A percentile compares a stretch with the other conserved stretches of the same genome.
Conservation (phyloP, 2,888 invertebrate genomes). For the Chalcosyrphus nemorum region DNA sequence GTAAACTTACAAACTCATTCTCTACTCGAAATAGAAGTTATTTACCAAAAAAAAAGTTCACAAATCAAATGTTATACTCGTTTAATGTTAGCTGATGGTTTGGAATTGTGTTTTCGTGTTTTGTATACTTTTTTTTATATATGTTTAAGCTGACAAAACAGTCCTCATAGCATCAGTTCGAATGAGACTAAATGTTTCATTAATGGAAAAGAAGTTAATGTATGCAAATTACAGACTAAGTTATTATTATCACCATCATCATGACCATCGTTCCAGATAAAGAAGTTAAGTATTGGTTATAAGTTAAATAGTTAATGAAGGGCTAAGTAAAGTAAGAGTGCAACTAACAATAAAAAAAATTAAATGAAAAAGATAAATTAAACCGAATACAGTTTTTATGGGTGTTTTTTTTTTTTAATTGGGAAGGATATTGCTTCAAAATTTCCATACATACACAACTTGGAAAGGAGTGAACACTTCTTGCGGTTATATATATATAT, state of each 20-base stretch:
- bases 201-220: constrained; percentile 36
- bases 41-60: neutral
- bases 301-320: constrained; percentile 64
- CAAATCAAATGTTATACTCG: neutral
- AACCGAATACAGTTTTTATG: constrained; percentile 39
- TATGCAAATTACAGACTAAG: constrained; percentile 60
- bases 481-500: neutral
- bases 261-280: constrained; percentile 65
- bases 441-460: constrained; percentile 59
- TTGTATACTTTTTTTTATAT: neutral
- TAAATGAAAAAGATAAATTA: constrained; percentile 13
- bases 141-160: constrained; percentile 21
- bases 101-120: constrained; percentile 6
- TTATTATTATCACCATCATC: constrained; percentile 57
- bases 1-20: neutral
- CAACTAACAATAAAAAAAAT: constrained; percentile 62
- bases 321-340: constrained; percentile 66
- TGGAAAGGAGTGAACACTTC: constrained; percentile 48
- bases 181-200: constrained; percentile 44
- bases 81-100: neutral
- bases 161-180: constrained; percentile 29
- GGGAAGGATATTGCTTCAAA: constrained; percentile 27
- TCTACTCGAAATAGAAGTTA: constrained; percentile 13
- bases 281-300: constrained; percentile 35
- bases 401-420: constrained; percentile 4